A percentile compares a stretch with the other conserved stretches of the same genome.
Evolutionary conservation across 2,888 invertebrate species (phyloP).

Genomic region (Amphimallon solstitiale): DNA sequence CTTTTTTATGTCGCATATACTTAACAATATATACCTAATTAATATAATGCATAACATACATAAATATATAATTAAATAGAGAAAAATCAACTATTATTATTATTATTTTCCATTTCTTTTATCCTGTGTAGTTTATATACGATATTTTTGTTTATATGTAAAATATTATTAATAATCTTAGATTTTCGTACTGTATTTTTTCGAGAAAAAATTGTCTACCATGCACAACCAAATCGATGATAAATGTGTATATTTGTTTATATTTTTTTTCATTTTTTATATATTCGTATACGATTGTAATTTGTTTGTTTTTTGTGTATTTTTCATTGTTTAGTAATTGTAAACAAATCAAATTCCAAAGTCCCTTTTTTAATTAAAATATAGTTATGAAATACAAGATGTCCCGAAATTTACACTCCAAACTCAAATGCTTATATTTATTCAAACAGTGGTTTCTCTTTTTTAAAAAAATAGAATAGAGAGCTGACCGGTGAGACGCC

Average conservation of each 20-base stretch:
- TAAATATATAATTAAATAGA: neutral
- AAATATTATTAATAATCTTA: constrained; percentile 20
- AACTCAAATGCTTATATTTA: no score
- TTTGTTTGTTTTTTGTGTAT: no score
- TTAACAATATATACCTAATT: constrained; percentile 19
- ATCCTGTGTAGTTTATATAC: neutral
- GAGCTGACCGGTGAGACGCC: no score
- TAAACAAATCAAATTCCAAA: constrained; percentile 36
- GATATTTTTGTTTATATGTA: constrained; percentile 31
- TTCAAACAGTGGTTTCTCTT: no score
- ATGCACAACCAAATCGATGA: constrained; percentile 39
- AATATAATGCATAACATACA: neutral
- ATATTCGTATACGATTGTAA: constrained; percentile 33
- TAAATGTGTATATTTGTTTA: constrained; percentile 38
- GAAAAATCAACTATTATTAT: neutral
- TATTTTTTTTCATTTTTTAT: constrained; percentile 29
- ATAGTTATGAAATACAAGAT: constrained; percentile 55
- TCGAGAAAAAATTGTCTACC: constrained; percentile 35
- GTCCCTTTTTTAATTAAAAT: constrained; percentile 8
- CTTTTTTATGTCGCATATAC: constrained; percentile 24
- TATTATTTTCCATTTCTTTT: constrained; percentile 10
- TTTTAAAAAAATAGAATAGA: no score
- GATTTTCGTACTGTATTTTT: constrained; percentile 12
- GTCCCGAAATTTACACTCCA: no score
- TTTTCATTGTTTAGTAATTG: constrained; percentile 28